Evolutionary conservation across 2,888 invertebrate species (phyloP).

Genomic region (Apotomis turbidana): DNA sequence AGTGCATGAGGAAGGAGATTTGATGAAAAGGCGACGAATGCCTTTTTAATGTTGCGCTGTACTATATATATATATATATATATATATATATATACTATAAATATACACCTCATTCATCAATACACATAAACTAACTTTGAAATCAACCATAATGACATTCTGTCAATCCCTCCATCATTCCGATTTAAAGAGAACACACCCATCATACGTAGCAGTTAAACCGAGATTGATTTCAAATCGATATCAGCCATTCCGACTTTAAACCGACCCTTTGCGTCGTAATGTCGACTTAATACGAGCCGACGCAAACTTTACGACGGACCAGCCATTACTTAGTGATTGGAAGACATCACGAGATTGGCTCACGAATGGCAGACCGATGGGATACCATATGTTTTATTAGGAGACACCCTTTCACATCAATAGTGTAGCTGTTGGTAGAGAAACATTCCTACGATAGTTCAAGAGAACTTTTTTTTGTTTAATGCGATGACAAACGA

Average conservation of each 20-base stretch:
- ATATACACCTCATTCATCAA: neutral
- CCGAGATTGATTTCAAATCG: slow-evolving; percentile 28
- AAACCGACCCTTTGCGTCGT: slow-evolving; percentile 43
- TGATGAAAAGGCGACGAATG: too few species aligned
- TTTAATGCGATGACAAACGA: neutral
- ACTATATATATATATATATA: too few species aligned
- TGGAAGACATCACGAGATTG: slow-evolving; percentile 42
- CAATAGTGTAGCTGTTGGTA: neutral
- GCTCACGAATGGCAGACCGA: slow-evolving; percentile 15
- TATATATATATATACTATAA: too few species aligned
- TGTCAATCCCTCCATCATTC: slow-evolving; percentile 1
- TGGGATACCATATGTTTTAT: slow-evolving; percentile 1
- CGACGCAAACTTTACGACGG: slow-evolving; percentile 44
- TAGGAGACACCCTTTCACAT: neutral
- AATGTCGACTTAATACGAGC: slow-evolving; percentile 34
- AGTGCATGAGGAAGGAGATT: too few species aligned
- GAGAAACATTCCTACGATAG: neutral
- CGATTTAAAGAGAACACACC: slow-evolving; percentile 11
- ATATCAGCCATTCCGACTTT: slow-evolving; percentile 31
- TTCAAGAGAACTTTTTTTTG: neutral
- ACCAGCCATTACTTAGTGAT: slow-evolving; percentile 45
- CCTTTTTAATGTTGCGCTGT: too few species aligned
- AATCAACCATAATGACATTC: neutral
- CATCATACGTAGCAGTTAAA: slow-evolving; percentile 21
- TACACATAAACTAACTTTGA: neutral